phyloP scores from a whole-genome alignment of 2,888 invertebrate genomes.

The Litoditis marina region DNA sequence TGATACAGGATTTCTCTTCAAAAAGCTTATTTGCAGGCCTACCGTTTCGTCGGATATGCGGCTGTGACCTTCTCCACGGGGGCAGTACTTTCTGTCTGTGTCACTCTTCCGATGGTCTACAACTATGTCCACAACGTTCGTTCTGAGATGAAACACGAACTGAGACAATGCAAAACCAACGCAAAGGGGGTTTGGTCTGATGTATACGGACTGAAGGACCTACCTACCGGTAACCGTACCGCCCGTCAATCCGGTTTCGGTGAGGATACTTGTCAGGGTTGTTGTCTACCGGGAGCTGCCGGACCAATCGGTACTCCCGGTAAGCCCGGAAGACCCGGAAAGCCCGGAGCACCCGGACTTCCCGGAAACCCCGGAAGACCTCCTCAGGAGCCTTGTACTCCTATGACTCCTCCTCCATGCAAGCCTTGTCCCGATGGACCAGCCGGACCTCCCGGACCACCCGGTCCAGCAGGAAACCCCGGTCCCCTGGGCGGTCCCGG shows the following conservation, averaged over 20 bases:
- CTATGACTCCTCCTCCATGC: slow-evolving; percentile 61
- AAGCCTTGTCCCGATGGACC: slow-evolving; percentile 57
- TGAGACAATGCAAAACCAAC: slow-evolving; percentile 46
- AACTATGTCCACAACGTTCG: slow-evolving; percentile 51
- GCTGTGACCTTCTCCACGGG: slow-evolving; percentile 55
- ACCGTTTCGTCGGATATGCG: slow-evolving; percentile 60
- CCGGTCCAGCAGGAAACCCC: slow-evolving; percentile 47
- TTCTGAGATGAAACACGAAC: slow-evolving; percentile 41
- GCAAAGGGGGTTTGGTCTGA: slow-evolving; percentile 55
- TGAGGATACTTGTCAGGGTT: slow-evolving; percentile 37
- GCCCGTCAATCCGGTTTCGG: no score
- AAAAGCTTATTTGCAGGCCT: slow-evolving; percentile 50
- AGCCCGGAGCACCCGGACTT: slow-evolving; percentile 58
- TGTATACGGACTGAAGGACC: slow-evolving; percentile 45
- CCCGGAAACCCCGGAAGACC: slow-evolving; percentile 60
- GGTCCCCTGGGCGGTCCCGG: slow-evolving; percentile 30
- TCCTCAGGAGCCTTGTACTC: slow-evolving; percentile 54
- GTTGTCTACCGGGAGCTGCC: slow-evolving; percentile 53
- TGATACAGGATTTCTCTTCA: no score
- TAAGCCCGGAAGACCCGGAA: slow-evolving; percentile 55
- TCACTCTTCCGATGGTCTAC: slow-evolving; percentile 52
- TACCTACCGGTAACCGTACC: slow-evolving; percentile 50
- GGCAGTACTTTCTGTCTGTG: slow-evolving; percentile 47
- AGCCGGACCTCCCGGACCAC: slow-evolving; percentile 43
- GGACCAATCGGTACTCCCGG: slow-evolving; percentile 57